A percentile compares a stretch with the other conserved stretches of the same genome.
Conservation (phyloP, 2,797 vertebrate species). For the Parauchenoglanis ngamensis region DNA sequence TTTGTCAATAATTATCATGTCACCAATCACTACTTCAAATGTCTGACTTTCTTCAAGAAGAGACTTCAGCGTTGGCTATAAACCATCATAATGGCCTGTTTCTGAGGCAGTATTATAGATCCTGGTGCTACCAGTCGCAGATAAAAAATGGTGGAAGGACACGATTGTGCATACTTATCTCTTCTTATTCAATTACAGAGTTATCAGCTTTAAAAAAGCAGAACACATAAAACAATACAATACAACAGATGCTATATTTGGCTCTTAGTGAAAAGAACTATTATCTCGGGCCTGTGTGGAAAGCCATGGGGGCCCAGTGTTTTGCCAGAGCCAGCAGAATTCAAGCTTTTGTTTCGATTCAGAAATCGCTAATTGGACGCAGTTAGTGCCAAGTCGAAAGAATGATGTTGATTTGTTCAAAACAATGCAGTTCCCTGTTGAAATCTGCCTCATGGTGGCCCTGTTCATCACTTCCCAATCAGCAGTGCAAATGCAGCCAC, state of each 20-base stretch:
- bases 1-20: constrained; percentile 57
- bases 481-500: constrained; percentile 1
- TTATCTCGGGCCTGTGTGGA: constrained; percentile 27
- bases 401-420: constrained; percentile 38
- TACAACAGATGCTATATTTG: constrained; percentile 45
- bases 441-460: constrained; percentile 50
- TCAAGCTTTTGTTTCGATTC: constrained; percentile 41
- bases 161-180: constrained; percentile 27
- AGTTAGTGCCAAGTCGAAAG: constrained; percentile 34
- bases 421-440: constrained; percentile 42
- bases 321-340: constrained; percentile 35
- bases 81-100: constrained; percentile 34
- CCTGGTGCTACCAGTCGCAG: constrained; percentile 26
- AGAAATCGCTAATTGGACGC: constrained; percentile 37
- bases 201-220: constrained; percentile 32
- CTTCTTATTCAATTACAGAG: constrained; percentile 39
- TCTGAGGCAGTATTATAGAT: constrained; percentile 23
- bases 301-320: constrained; percentile 24
- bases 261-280: neutral
- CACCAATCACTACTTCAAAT: constrained; percentile 46
- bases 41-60: constrained; percentile 26
- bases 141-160: constrained; percentile 23
- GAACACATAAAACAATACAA: constrained; percentile 34
- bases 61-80: neutral
- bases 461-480: constrained; percentile 36